Base-by-base conservation (phyloP, 2,113 vertebrate genomes). In the Donacobius atricapilla region DNA sequence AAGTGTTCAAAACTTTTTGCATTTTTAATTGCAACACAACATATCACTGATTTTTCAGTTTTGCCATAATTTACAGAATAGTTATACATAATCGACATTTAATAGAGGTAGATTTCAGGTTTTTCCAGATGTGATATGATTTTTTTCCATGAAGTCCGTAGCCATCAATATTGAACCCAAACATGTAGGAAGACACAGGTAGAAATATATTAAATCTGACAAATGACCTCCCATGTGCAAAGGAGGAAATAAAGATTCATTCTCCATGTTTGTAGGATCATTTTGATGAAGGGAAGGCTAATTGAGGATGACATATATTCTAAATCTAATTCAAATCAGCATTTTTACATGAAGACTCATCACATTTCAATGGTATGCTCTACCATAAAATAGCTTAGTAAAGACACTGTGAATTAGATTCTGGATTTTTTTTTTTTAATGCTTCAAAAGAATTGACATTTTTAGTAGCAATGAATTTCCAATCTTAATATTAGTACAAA, bases 171-270 rank as follows among this genome's bases (percentile, higher is more conserved):
- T 97, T 97, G 97, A 98, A 98, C 94, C 92, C 97, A 97, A 97
- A 95, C 96, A 97, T 98, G 97, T 96, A 97, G 96, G 87, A 98
- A 98, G 98, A 98, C 85, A 37, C 97, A 98, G 97, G 97, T 98
- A 97, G 97, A 98, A 98, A 93, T 98, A 95, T 97, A 98, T 98
- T 98, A 98, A 98, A 98, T 97, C 97, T 98, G 98, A 98, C 98
- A 98, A 98, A 98, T 98, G 97, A 98, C 97, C 98, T 98, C 98
- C 98, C 98, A 97, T 98, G 98, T 98, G 98, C 97, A 98, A 98
- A 98, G 97, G 96, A 98, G 97, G 98, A 98, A 98, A 98, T 98
- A 98, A 98, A 98, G 98, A 98, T 98, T 98, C 98, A 98, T 98
- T 98, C 96, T 97, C 89, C 40, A 89, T 98, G 98, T 98, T 98